phyloP scores from a whole-genome alignment of 2,888 invertebrate genomes.

The Epinotia bilunana region DNA sequence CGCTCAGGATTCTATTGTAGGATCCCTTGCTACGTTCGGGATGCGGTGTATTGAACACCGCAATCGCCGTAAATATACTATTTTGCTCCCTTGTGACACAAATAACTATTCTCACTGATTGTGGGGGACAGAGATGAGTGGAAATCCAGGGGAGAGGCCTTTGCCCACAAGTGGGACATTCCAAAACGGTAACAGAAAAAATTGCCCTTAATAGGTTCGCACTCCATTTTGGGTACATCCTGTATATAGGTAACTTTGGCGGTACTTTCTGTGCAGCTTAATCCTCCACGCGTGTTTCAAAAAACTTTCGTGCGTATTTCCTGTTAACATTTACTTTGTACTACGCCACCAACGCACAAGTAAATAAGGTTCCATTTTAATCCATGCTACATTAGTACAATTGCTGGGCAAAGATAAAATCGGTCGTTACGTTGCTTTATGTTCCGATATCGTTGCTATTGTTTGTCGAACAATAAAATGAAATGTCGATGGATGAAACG shows the following conservation, averaged over 20 bases:
- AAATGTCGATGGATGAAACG: conserved; percentile 24
- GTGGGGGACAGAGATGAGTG: too few relatives aligned
- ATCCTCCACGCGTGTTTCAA: background rate
- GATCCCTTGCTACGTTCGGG: too few relatives aligned
- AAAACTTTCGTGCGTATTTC: background rate
- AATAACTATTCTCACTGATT: too few relatives aligned
- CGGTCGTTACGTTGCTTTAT: conserved; percentile 26
- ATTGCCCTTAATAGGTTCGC: too few relatives aligned
- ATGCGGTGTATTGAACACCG: too few relatives aligned
- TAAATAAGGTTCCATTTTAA: conserved; percentile 20
- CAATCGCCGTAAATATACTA: too few relatives aligned
- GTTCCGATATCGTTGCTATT: conserved; percentile 16
- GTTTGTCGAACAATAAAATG: conserved; percentile 35
- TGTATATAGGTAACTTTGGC: background rate
- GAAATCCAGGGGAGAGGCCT: too few relatives aligned
- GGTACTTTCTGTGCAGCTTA: background rate
- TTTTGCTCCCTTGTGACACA: too few relatives aligned
- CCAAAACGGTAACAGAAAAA: too few relatives aligned
- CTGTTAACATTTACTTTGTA: background rate
- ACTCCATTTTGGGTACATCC: too few relatives aligned
- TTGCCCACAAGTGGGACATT: too few relatives aligned
- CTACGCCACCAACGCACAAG: background rate
- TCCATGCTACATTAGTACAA: conserved; percentile 22
- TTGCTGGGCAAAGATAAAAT: conserved; percentile 25
- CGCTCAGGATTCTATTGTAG: too few relatives aligned